A percentile compares a stretch with the other conserved stretches of the same genome.
phyloP scores from a whole-genome alignment of 92 coral and sea anemone species.

The Bergia sp. region DNA sequence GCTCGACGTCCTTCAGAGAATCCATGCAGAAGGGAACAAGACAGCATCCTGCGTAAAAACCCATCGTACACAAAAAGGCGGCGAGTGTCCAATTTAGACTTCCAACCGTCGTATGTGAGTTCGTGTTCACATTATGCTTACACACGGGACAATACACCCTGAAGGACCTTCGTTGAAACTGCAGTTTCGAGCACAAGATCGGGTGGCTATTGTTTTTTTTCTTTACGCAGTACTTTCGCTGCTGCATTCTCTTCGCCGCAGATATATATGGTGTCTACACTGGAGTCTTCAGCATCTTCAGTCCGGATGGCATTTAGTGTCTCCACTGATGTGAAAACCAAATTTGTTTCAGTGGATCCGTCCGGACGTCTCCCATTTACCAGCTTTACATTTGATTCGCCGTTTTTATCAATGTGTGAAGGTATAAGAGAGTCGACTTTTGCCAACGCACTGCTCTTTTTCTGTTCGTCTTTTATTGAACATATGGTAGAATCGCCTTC shows the following conservation, averaged over 20 bases:
- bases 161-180: not conserved
- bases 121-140: not conserved
- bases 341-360: not conserved
- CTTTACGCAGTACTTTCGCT: not conserved
- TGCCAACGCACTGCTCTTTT: not conserved
- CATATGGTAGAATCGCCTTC: not conserved
- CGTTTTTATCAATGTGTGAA: not conserved
- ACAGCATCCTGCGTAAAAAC: conserved; percentile 17
- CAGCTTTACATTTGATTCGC: not conserved
- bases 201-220: not conserved
- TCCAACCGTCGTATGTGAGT: not conserved
- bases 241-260: not conserved
- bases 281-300: not conserved
- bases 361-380: not conserved
- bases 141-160: not conserved
- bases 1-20: conserved; percentile 24
- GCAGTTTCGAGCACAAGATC: not conserved
- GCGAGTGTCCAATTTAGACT: conserved; percentile 8
- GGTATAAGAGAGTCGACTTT: not conserved
- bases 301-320: not conserved
- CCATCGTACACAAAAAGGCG: conserved; percentile 12
- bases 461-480: not conserved
- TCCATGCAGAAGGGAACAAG: conserved; percentile 16
- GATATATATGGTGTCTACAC: not conserved
- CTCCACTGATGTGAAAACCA: not conserved